These are phyloP conservation scores for Congeria kusceri DNA, from an alignment of 2,888 invertebrate species.

Conservation along the genomic window DNA sequence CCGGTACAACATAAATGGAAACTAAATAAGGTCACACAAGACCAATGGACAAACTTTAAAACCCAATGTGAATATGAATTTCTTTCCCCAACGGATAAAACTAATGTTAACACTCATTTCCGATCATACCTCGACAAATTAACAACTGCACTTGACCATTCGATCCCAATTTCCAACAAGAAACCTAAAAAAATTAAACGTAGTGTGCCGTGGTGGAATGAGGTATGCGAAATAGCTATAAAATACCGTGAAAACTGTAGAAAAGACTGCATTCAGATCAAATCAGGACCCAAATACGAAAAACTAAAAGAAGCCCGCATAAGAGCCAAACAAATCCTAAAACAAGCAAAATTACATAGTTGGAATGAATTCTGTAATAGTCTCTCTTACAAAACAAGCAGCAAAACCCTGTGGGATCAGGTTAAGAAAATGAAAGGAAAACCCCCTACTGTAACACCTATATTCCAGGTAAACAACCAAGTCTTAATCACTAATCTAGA, in stretches of 20 bases:
- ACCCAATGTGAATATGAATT: no score
- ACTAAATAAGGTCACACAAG: background rate
- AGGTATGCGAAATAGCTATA: background rate
- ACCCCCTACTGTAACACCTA: background rate
- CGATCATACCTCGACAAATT: no score
- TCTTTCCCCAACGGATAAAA: no score
- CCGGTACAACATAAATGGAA: background rate
- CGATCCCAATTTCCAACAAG: background rate
- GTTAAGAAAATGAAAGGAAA: background rate
- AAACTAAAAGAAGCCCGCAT: no score
- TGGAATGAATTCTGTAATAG: background rate
- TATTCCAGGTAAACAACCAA: background rate
- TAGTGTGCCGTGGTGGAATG: background rate
- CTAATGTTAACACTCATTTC: no score
- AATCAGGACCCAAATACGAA: no score
- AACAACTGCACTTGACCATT: background rate
- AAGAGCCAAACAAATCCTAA: background rate
- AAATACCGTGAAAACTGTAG: background rate
- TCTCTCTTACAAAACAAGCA: background rate
- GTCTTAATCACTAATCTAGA: background rate
- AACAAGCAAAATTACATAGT: background rate
- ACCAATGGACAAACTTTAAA: background rate
- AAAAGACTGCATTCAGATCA: no score
- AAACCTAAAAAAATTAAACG: conserved; percentile 5
- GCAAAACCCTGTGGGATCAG: background rate